Evolutionary conservation across 2,113 vertebrate genomes (phyloP), one percentile per base, ranked within the genome.

Genomic region (Numida meleagris): DNA sequence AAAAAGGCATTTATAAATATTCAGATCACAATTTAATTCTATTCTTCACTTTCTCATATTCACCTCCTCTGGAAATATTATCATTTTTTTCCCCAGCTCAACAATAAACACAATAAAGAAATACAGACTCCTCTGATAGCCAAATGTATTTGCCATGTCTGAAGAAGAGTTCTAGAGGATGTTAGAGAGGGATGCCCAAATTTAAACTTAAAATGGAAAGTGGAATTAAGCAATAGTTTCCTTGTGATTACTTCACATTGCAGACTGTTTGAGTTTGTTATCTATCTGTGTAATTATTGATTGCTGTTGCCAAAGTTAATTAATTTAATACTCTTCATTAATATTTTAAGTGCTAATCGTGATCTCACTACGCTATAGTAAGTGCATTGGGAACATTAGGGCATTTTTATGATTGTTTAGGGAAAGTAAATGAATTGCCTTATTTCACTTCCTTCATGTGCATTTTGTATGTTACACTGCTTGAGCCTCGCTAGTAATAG

Each of bases 361-460:
- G 6, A 29, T 83, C 38, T 74, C 86, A 45, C 55, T 62, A 14
- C 9, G 12, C 73, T 86, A 86, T 3, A 2, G 33, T 18, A 82
- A 79, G 71, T 18, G 45, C 48, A 36, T 14, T 48, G 45, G 59
- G 48, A 88, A 43, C 33, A 36, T 1, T 5, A 76, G 21, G 42
- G 12, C 40, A 45, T 65, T 88, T 71, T 59, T 81, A 45, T 55
- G 65, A 42, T 59, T 27, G 2, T 36, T 88, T 10, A 25, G 80
- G 83, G 73, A 77, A 86, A 74, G 9, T 17, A 88, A 83, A 53
- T 45, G 0, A 61, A 67, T 81, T 86, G 14, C n/a, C 36, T 11
- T 1, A 15, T 70, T 46, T 31, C 3, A 10, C 25, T 7, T 7
- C 1, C 0, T 86, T 65, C 27, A 12, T 0, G 0, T 23, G n/a